Evolutionary conservation across 2,888 invertebrate species (phyloP).

Genomic region (Philereme vetulata): DNA sequence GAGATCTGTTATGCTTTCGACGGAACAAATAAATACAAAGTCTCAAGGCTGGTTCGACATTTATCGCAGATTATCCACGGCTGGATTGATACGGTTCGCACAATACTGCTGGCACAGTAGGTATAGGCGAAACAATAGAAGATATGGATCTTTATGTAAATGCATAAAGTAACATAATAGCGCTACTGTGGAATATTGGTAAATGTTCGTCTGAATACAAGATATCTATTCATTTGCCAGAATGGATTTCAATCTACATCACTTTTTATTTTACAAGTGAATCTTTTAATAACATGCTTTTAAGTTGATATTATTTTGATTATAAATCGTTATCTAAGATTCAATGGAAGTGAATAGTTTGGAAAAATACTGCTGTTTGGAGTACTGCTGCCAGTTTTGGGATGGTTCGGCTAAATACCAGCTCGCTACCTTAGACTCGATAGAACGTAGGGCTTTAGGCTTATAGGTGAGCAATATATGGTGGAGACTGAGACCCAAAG

Average conservation of each 20-base stretch:
- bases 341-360: slow-evolving; percentile 1
- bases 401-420: no score
- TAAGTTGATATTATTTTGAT: slow-evolving; percentile 7
- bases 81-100: slow-evolving; percentile 51
- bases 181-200: slow-evolving; percentile 40
- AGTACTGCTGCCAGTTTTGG: no score
- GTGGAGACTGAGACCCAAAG: no score
- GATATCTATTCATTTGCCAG: not conserved
- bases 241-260: not conserved
- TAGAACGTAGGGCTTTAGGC: no score
- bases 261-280: not conserved
- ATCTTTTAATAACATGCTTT: not conserved
- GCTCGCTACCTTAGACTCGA: no score
- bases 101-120: slow-evolving; percentile 43
- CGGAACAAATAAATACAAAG: slow-evolving; percentile 47
- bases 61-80: slow-evolving; percentile 69
- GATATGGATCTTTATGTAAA: slow-evolving; percentile 57
- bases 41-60: slow-evolving; percentile 59
- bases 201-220: slow-evolving; percentile 31
- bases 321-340: slow-evolving; percentile 22
- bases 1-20: slow-evolving; percentile 38
- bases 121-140: slow-evolving; percentile 48
- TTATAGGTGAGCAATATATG: no score
- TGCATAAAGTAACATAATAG: slow-evolving; percentile 39
- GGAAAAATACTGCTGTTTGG: not conserved